phyloP scores from a whole-genome alignment of 2,888 invertebrate species.

The Mythimna vitellina region DNA sequence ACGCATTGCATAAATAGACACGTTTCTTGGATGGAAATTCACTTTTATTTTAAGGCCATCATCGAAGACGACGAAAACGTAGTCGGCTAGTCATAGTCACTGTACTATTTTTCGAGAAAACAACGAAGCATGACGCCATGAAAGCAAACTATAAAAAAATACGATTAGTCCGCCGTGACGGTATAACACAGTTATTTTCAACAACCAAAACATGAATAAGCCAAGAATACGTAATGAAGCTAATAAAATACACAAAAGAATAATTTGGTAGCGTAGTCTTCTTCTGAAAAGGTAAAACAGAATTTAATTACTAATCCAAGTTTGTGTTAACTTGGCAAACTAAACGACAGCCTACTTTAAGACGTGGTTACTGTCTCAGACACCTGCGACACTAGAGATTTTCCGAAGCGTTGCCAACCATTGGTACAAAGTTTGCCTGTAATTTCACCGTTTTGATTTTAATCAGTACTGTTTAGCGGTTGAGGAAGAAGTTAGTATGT shows the following conservation, averaged over 20 bases:
- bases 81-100: conserved; percentile 73
- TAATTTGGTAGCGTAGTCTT: conserved; percentile 31
- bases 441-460: not conserved
- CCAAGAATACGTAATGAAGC: conserved; percentile 52
- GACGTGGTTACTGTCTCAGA: not conserved
- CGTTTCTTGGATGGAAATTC: conserved; percentile 86
- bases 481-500: not conserved
- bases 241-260: conserved; percentile 52
- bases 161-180: conserved; percentile 61
- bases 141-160: conserved; percentile 61
- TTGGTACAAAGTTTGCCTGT: not conserved
- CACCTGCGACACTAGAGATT: not conserved
- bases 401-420: not conserved
- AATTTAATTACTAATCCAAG: not conserved
- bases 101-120: conserved; percentile 76
- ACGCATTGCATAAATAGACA: conserved; percentile 86
- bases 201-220: conserved; percentile 57
- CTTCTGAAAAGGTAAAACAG: conserved; percentile 17
- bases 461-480: not conserved
- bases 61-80: conserved; percentile 73
- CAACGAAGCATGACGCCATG: conserved; percentile 67
- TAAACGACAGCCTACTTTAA: not conserved
- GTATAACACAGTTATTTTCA: conserved; percentile 62
- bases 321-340: conserved; percentile 3
- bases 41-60: conserved; percentile 80